A percentile compares a stretch with the other conserved stretches of the same genome.
phyloP scores from a whole-genome alignment of 2,113 vertebrate genomes.

The Paedocypris sp. region DNA sequence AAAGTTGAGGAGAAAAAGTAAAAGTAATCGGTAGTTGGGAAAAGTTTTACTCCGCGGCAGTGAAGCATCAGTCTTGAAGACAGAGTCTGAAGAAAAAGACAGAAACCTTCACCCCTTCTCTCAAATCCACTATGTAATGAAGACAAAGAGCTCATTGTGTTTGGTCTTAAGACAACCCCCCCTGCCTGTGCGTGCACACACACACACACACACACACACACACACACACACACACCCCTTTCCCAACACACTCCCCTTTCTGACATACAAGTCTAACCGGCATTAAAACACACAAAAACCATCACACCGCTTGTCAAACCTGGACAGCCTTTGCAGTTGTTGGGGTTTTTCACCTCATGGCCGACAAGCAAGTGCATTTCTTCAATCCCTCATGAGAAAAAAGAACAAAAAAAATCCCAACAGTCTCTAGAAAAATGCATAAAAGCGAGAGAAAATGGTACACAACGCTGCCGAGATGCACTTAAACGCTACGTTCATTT shows the following conservation, averaged over 20 bases:
- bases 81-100: conserved; percentile 1
- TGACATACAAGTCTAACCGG: background rate
- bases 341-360: background rate
- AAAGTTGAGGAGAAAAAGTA: no score
- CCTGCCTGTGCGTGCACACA: background rate
- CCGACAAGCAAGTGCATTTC: no score
- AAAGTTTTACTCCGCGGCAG: background rate
- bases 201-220: background rate
- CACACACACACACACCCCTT: background rate
- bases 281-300: background rate
- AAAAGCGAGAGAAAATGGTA: background rate
- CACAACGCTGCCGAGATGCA: background rate
- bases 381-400: background rate
- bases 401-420: background rate
- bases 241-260: background rate
- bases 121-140: conserved; percentile 10
- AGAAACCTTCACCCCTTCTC: conserved; percentile 1
- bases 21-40: no score
- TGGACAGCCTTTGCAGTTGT: background rate
- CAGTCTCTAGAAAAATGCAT: background rate
- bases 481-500: background rate
- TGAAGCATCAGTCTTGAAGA: background rate
- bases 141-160: conserved; percentile 28
- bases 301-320: background rate
- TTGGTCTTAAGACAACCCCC: background rate